These are phyloP conservation scores for Plectrocnemia conspersa DNA, from an alignment of 1,140 invertebrate genomes.

Conservation along the genomic window DNA sequence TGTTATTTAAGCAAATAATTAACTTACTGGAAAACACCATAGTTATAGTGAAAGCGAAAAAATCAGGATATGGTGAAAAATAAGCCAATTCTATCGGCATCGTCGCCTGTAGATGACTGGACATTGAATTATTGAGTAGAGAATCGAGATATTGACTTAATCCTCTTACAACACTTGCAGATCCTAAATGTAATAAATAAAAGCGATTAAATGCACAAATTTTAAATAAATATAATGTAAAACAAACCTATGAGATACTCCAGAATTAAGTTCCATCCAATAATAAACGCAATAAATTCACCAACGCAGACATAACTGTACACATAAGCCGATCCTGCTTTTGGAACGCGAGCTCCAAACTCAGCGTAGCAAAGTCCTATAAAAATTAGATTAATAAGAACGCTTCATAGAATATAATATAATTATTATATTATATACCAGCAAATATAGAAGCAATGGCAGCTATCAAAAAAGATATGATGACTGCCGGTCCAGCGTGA, in stretches of 20 bases:
- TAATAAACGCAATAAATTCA: conserved; percentile 73
- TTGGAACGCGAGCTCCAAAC: conserved; percentile 83
- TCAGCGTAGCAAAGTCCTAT: conserved; percentile 80
- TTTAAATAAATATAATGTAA: too few species aligned
- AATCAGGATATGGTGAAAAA: conserved; percentile 64
- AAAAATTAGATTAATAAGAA: too few species aligned
- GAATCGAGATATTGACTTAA: conserved; percentile 74
- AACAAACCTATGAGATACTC: conserved; percentile 82
- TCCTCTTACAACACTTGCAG: conserved; percentile 78
- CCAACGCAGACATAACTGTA: conserved; percentile 88
- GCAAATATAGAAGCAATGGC: conserved; percentile 81
- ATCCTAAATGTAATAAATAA: conserved; percentile 49
- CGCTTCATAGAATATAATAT: background rate
- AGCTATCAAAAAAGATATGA: conserved; percentile 78
- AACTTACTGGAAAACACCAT: conserved; percentile 54
- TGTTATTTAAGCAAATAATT: background rate
- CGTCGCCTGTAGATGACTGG: conserved; percentile 56
- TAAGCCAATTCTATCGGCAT: conserved; percentile 71
- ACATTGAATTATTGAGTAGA: conserved; percentile 51
- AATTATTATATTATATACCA: conserved; percentile 50
- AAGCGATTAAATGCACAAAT: background rate
- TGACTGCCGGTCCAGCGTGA: conserved; percentile 75
- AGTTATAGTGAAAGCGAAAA: conserved; percentile 60
- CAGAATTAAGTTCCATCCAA: conserved; percentile 85
- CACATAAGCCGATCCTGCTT: conserved; percentile 82